Evolutionary conservation across 2,888 invertebrate genomes (phyloP).

Genomic region (Zelleria hepariella): DNA sequence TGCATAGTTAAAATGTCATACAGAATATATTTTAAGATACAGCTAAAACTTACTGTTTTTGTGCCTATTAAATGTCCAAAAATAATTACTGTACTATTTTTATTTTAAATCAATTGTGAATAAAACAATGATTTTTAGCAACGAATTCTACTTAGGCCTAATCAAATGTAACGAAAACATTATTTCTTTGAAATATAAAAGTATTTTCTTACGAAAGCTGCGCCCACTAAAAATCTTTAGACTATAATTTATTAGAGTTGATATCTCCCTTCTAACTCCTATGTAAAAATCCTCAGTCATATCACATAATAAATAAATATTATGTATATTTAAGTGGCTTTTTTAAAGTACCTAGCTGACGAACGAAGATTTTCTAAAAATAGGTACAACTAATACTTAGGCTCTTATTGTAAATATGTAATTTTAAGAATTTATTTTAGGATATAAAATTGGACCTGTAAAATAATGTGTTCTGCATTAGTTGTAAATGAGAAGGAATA

Average conservation of each 20-base stretch:
- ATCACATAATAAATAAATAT: slow-evolving; percentile 54
- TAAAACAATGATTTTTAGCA: not conserved
- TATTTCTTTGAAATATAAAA: not conserved
- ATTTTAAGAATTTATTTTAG: slow-evolving; percentile 30
- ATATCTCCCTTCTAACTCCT: slow-evolving; percentile 31
- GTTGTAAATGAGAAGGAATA: slow-evolving; percentile 53
- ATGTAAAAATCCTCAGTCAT: slow-evolving; percentile 56
- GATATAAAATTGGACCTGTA: not conserved
- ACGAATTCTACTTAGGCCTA: slow-evolving; percentile 2
- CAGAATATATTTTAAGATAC: not conserved
- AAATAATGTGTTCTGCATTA: slow-evolving; percentile 57
- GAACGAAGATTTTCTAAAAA: slow-evolving; percentile 27
- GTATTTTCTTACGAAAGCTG: not conserved
- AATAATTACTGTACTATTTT: not conserved
- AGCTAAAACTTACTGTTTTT: not conserved
- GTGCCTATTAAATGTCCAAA: not conserved
- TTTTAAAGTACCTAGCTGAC: not conserved
- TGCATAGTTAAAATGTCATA: not conserved
- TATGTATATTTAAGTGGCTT: slow-evolving; percentile 22
- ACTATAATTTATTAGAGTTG: not conserved
- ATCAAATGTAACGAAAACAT: not conserved
- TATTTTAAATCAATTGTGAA: not conserved
- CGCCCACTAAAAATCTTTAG: not conserved
- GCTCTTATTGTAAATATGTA: slow-evolving; percentile 33
- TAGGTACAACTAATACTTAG: slow-evolving; percentile 20